Evolutionary conservation across 2,797 vertebrate genomes (phyloP), one percentile per base, ranked within the genome.

Genomic region (Ctenopoma multispine): DNA sequence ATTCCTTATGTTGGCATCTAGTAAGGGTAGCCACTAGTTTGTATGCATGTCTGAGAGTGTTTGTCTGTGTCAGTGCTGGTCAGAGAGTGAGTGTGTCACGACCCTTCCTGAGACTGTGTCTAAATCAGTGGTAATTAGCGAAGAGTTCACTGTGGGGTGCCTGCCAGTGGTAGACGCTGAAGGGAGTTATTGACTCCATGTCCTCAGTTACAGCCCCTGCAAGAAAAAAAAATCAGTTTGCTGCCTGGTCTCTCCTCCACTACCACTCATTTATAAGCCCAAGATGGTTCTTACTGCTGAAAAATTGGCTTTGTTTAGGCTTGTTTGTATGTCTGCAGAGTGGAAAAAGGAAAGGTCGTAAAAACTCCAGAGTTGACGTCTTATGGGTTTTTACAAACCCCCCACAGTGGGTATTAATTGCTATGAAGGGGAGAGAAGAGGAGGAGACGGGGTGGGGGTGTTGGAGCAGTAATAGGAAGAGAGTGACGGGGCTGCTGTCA

Each of bases 111-210:
- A 92, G 86, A 92, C 87, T 79, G 71, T 85, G 85, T 91, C 90
- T 92, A 90, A 92, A 91, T 94, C 89, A 91, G 87, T 90, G 89
- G 89, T 93, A 93, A 94, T 94, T 94, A 94, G 91, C 63, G 38
- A 79, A 73, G 82, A 80, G 90, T 94, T 94, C 89, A 91, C 90
- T 69, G 85, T 62, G 83, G 93, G 90, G 90, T 89, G 89, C 88
- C 92, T 86, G 86, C 90, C 89, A 88, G 86, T 86, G 89, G 86
- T 89, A 81, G 83, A 85, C 79, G 86, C 90, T 92, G 88, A 86
- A 94, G 87, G 90, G 87, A 92, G 88, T 92, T 92, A 92, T 91
- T 92, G 89, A 94, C 91, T 91, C 90, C 83, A 68, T 83, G 87
- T 86, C 88, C 87, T 89, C 85, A 15, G 87, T 87, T 89, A 79